These are phyloP conservation scores for Drosophila testacea DNA, from an alignment of 2,888 invertebrate genomes.

Conservation along the genomic window DNA sequence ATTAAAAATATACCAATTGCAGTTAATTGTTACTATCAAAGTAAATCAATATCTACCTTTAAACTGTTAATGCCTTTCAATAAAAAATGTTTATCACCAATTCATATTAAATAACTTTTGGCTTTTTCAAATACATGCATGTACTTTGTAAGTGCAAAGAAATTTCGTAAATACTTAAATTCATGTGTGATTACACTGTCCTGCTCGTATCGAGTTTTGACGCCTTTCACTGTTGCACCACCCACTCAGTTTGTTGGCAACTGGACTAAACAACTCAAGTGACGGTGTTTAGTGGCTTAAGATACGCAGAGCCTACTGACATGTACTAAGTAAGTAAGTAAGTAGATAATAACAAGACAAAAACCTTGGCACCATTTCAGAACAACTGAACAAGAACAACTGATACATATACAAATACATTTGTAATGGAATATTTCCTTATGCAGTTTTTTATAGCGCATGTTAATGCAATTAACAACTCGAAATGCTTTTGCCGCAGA, in stretches of 20 bases:
- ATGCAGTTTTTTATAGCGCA: slow-evolving; percentile 10
- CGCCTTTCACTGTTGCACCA: slow-evolving; percentile 31
- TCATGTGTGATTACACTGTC: slow-evolving; percentile 3
- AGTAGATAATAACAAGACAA: slow-evolving; percentile 33
- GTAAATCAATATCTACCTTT: not conserved
- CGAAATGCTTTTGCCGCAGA: not conserved
- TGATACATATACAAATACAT: slow-evolving; percentile 4
- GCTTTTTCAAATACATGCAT: not conserved
- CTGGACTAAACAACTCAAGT: slow-evolving; percentile 30
- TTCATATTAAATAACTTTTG: not conserved
- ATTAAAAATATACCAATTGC: not conserved
- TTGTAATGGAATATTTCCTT: slow-evolving; percentile 10
- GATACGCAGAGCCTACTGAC: slow-evolving; percentile 44
- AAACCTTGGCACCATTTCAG: slow-evolving; percentile 45
- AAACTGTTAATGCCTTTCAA: not conserved
- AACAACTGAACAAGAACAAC: not conserved
- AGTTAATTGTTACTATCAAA: not conserved
- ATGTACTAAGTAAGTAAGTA: slow-evolving; percentile 35
- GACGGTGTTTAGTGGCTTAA: slow-evolving; percentile 40
- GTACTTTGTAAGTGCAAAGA: not conserved
- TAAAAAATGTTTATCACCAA: not conserved
- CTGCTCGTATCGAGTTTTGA: slow-evolving; percentile 4
- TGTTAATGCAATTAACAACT: slow-evolving; percentile 33
- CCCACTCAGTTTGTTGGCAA: slow-evolving; percentile 3
- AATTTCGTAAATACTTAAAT: not conserved